Conservation (phyloP, 92 coral and sea anemone species). For the Plumapathes pennacea region DNA sequence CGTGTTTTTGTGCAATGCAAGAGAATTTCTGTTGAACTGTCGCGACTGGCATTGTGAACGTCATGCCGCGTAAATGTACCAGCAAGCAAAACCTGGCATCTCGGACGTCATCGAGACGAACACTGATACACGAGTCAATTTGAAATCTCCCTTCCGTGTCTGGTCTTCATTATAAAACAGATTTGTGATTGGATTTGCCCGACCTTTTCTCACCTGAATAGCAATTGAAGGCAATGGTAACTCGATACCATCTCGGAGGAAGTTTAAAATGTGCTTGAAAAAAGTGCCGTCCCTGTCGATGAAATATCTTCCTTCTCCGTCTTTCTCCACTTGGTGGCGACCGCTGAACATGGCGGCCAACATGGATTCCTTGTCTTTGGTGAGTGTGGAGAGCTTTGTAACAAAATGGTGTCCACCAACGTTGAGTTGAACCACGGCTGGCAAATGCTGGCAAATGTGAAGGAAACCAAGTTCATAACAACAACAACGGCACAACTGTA, state of each 20-base stretch:
- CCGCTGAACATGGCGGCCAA: constrained; percentile 94
- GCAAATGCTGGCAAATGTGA: constrained; percentile 53
- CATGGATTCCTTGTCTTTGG: constrained; percentile 82
- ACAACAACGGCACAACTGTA: too few relatives aligned
- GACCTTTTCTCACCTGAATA: constrained; percentile 52
- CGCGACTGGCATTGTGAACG: too few relatives aligned
- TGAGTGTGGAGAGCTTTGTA: constrained; percentile 78
- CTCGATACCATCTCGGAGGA: constrained; percentile 68
- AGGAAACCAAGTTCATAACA: too few relatives aligned
- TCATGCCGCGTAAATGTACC: background rate
- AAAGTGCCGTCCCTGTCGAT: constrained; percentile 89
- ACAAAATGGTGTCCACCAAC: constrained; percentile 86
- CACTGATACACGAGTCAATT: background rate
- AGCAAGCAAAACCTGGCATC: background rate
- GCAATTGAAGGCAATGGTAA: constrained; percentile 70
- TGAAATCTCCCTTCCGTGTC: background rate
- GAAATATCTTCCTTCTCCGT: constrained; percentile 87
- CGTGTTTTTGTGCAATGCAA: too few relatives aligned
- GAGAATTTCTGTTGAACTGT: too few relatives aligned
- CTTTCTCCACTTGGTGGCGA: constrained; percentile 72
- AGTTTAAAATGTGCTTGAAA: constrained; percentile 74
- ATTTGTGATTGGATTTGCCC: background rate
- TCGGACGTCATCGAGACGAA: too few relatives aligned
- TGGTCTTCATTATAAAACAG: too few relatives aligned
- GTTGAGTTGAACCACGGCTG: constrained; percentile 79